Evolutionary conservation across 2,797 vertebrate genomes (phyloP), one percentile per base, ranked within the genome.

Genomic region (Melanotaenia nigrans): DNA sequence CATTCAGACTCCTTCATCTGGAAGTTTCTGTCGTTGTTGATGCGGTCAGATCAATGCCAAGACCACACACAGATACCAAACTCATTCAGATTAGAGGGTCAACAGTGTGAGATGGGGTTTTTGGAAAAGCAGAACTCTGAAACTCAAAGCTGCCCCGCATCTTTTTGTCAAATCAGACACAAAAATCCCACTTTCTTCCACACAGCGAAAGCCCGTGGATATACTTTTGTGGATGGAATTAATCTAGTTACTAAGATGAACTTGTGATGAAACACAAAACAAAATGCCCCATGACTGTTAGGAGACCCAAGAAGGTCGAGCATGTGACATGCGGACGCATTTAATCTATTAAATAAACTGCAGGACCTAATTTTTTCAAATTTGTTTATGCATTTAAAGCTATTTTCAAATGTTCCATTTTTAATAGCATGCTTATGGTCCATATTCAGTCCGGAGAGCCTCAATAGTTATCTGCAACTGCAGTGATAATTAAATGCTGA

Each of bases 41-140:
- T 60, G 59, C 51, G 47, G 56, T 77, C 73, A 20, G 40, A 47
- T 75, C 42, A 28, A 13, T 22, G n/a, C 35, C 32, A 36, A 14
- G 47, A 22, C 40, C 2, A 2, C 42, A 11, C 32, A 30, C 9
- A 5, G 30, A 36, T 60, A 53, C 57, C 68, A 24, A 55, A 56
- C 35, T 49, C n/a, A 38, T 33, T 18, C 57, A 58, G 61, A 70
- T 57, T 47, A 42, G 18, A 45, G 36, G 10, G 20, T 47, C 35
- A 35, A 45, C 20, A 53, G 32, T 67, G 25, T 65, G 38, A 63
- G n/a, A 28, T 35, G 13, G 28, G 16, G 8, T 25, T n/a, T 47
- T 20, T 59, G 30, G 18, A 8, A 1, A 16, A 9, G 14, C 32
- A 45, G 7, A n/a, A 33, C 6, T 16, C 38, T 40, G 11, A 20